Conservation (phyloP, 2,113 vertebrate genomes). For the Clinocottus analis region DNA sequence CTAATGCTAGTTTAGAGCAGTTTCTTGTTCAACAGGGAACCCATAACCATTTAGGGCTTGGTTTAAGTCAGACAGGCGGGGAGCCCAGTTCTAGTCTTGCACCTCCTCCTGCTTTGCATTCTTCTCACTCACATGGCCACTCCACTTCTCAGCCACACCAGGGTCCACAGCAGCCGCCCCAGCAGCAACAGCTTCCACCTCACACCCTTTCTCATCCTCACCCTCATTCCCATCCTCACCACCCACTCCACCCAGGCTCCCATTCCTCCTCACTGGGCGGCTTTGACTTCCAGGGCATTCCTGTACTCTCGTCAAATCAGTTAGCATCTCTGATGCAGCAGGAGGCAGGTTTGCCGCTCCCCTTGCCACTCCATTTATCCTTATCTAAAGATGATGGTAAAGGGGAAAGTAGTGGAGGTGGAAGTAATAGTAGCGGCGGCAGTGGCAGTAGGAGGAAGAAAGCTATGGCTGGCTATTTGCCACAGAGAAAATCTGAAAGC, state of each 20-base stretch:
- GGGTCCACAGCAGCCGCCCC: slow-evolving; percentile 75
- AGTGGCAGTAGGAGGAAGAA: slow-evolving; percentile 86
- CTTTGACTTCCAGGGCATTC: slow-evolving; percentile 88
- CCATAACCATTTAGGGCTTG: slow-evolving; percentile 85
- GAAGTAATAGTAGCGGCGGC: slow-evolving; percentile 70
- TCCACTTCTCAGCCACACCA: slow-evolving; percentile 78
- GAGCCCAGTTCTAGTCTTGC: slow-evolving; percentile 82
- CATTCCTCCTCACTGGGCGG: slow-evolving; percentile 82
- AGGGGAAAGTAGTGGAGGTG: slow-evolving; percentile 77
- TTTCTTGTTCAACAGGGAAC: slow-evolving; percentile 87
- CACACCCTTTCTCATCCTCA: slow-evolving; percentile 84
- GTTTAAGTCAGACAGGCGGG: slow-evolving; percentile 80
- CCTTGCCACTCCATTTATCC: slow-evolving; percentile 84
- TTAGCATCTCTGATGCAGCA: slow-evolving; percentile 86
- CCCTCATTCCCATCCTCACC: slow-evolving; percentile 82
- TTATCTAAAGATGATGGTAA: slow-evolving; percentile 85
- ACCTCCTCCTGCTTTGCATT: slow-evolving; percentile 84
- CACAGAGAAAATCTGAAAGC: slow-evolving; percentile 84
- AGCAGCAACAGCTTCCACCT: slow-evolving; percentile 83
- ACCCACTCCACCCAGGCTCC: slow-evolving; percentile 83
- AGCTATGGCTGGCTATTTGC: slow-evolving; percentile 87
- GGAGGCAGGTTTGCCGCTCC: slow-evolving; percentile 84
- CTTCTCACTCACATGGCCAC: slow-evolving; percentile 83
- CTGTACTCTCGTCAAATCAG: slow-evolving; percentile 87
- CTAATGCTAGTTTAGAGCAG: slow-evolving; percentile 86